phyloP scores from a whole-genome alignment of 2,888 invertebrate genomes.

The Dasysyrphus tricinctus region DNA sequence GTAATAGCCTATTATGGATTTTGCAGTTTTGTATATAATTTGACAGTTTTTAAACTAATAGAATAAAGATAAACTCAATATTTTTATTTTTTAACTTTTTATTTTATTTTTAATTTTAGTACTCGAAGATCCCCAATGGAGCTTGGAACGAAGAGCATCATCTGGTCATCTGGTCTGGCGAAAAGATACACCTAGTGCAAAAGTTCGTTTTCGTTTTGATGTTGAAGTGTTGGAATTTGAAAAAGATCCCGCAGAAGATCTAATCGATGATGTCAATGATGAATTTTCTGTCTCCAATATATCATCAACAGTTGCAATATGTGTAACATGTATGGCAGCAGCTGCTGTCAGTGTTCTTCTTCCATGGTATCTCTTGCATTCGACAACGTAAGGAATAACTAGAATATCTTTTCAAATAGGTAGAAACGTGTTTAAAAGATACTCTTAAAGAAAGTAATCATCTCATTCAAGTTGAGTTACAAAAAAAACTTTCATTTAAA shows the following conservation, averaged over 20 bases:
- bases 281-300: conserved; percentile 79
- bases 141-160: conserved; percentile 83
- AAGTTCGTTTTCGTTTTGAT: conserved; percentile 84
- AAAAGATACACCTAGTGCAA: conserved; percentile 82
- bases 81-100: no score
- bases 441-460: neutral
- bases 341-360: conserved; percentile 82
- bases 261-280: conserved; percentile 77
- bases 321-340: conserved; percentile 82
- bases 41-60: no score
- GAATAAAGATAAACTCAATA: no score
- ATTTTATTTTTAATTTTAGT: conserved; percentile 75
- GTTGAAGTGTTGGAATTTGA: conserved; percentile 84
- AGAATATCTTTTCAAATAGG: no score
- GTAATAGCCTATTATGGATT: no score
- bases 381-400: conserved; percentile 63
- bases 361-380: conserved; percentile 83
- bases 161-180: conserved; percentile 84
- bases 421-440: no score
- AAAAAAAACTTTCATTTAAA: conserved; percentile 20
- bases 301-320: conserved; percentile 80
- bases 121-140: conserved; percentile 83
- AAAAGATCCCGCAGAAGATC: conserved; percentile 82
- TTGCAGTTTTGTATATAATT: no score
- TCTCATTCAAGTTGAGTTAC: conserved; percentile 39